Conservation (phyloP, 2,113 vertebrate species). For the Upupa epops region DNA sequence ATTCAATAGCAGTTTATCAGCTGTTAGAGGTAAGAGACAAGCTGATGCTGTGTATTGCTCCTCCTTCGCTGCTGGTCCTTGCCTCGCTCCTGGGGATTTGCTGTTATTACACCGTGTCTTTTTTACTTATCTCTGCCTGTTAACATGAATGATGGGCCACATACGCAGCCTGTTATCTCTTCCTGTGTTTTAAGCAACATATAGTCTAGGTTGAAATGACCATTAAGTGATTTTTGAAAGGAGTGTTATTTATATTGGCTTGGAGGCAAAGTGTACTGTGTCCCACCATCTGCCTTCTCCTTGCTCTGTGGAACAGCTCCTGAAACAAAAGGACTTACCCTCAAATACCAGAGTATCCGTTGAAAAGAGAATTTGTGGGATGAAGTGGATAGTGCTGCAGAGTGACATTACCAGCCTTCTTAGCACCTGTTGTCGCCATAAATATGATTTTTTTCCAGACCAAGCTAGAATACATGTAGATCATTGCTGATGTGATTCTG, state of each 20-base stretch:
- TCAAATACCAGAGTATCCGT: background rate
- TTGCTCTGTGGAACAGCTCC: background rate
- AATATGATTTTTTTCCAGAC: background rate
- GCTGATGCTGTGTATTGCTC: background rate
- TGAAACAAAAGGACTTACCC: background rate
- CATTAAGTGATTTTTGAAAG: background rate
- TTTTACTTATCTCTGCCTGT: background rate
- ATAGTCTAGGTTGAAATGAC: background rate
- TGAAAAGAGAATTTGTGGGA: background rate
- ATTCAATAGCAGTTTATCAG: background rate
- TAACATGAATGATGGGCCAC: background rate
- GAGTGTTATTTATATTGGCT: background rate
- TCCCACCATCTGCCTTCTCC: background rate
- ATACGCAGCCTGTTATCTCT: background rate
- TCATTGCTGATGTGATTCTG: background rate
- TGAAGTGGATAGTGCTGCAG: background rate
- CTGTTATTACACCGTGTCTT: background rate
- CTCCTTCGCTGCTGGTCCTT: background rate
- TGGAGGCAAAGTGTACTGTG: background rate
- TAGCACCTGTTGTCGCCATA: background rate
- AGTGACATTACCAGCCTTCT: background rate
- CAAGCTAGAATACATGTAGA: background rate
- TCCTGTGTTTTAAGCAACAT: background rate
- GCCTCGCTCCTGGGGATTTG: background rate
- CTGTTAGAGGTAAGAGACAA: background rate